Base-by-base conservation (phyloP, 53 echinoderm and acorn worm species). In the Henricia sp. region DNA sequence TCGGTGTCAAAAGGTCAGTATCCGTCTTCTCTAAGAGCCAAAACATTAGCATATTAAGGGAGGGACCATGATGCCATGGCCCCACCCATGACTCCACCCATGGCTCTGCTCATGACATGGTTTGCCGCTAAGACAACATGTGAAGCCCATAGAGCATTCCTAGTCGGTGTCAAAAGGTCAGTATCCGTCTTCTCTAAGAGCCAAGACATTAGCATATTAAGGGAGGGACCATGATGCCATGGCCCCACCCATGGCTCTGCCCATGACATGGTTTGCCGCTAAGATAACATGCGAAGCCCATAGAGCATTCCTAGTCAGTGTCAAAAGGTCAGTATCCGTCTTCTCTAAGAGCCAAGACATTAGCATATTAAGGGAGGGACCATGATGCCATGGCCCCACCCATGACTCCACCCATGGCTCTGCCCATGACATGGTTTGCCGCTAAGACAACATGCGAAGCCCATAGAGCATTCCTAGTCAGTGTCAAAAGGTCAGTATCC, bases 181-280 rank as follows among this genome's bases (percentile, higher is more conserved):
- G 70, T 60, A n/a, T n/a, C n/a, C n/a, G n/a, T n/a, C n/a, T n/a
- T n/a, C n/a, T n/a, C n/a, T n/a, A n/a, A n/a, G n/a, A n/a, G n/a
- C n/a, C n/a, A n/a, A n/a, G n/a, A n/a, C n/a, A n/a, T 10, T 94
- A 91, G 94, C 86, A 78, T 14, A 89, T 91, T n/a, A 82, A 89
- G 67, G 56, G 86, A 16, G 94, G 91, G 11, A n/a, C 58, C 76
- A 26, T 94, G 94, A 63, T 91, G 89, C 69, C 85, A 91, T 41
- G 43, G 75, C 71, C 89, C 89, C 83, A 86, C 85, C 59, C 71
- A 83, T 20, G 36, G n/a, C n/a, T n/a, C n/a, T 55, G 25, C 84
- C 82, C 23, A 54, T 67, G 44, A 86, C 52, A 14, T 93, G 89
- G 89, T 51, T 63, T 24, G 89, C 69, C 43, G 90, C 93, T 35